Evolutionary conservation across 1,140 invertebrate genomes (phyloP), one percentile per base, ranked within the genome.

Genomic region (Lepidurus arcticus): DNA sequence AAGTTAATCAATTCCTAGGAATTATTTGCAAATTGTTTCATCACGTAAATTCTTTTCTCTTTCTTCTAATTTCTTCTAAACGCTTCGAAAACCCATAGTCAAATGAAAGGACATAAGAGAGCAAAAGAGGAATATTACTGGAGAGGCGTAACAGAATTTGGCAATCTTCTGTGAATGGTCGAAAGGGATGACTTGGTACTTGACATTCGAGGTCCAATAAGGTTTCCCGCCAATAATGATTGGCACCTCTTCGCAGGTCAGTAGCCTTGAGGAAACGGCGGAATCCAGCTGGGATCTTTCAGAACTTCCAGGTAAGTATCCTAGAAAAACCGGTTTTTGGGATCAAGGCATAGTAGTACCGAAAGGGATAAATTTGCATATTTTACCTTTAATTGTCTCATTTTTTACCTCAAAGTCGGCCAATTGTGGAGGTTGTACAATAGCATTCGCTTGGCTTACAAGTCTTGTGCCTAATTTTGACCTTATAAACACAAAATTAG

Each of bases 201-300:
- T 88, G 42, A 92, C 90, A 81, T 91, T 86, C 47, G 92, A 88
- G 1, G 93, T 93, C 79, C 89, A 90, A 81, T 93, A 92, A 85
- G 93, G 92, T 85, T 98, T 89, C 80, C 92, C 91, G 11, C 95
- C 96, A 84, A 98, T 96, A 26, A 98, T 89, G 82, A 98, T 92
- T 0, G 97, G 97, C 74, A 98, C 89, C 80, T 98, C 96, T 83
- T 92, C 65, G 43, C 76, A 42, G 65, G 26, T 42, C 34, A 11
- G 10, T 75, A 42, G 21, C 34, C 73, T 74, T 10, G 74, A 42
- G 26, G 44, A 44, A 24, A 78, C 42, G 21, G 78, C 78, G 16
- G 65, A 24, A 42, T 76, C 53, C 9, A 77, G 13, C 5, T n/a
- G 47, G 16, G 3, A 73, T n/a, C 77, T 11, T 75, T 80, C 73